phyloP scores from a whole-genome alignment of 2,797 vertebrate genomes.

The Melanogrammus aeglefinus region DNA sequence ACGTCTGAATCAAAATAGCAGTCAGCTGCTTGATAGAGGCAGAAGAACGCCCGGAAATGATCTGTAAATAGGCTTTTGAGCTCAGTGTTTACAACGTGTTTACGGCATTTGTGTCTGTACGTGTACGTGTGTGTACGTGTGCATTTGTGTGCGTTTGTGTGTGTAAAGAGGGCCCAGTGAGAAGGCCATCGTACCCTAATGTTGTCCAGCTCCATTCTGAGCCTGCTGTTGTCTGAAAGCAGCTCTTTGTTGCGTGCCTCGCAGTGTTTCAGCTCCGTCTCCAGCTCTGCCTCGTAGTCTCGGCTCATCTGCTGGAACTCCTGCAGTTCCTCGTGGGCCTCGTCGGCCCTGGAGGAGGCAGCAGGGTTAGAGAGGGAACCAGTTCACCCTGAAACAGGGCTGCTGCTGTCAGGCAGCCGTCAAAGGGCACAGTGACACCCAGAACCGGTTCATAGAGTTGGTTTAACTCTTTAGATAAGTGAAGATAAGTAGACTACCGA shows the following conservation, averaged over 20 bases:
- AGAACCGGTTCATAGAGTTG: background rate
- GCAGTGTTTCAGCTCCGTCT: slow-evolving; percentile 87
- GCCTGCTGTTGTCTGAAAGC: slow-evolving; percentile 82
- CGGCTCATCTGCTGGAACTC: slow-evolving; percentile 97
- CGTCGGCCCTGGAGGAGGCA: slow-evolving; percentile 77
- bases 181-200: slow-evolving; percentile 77
- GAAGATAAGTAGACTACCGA: too few species aligned
- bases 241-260: slow-evolving; percentile 90
- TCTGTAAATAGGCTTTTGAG: slow-evolving; percentile 29
- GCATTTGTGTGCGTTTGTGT: background rate
- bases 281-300: slow-evolving; percentile 95
- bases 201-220: slow-evolving; percentile 85
- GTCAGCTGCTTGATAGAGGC: slow-evolving; percentile 51
- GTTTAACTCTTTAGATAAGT: too few species aligned
- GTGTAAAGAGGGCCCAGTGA: background rate
- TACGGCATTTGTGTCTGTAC: background rate
- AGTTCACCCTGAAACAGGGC: background rate
- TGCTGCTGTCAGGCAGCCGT: background rate
- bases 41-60: slow-evolving; percentile 14
- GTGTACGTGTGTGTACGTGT: background rate
- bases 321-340: slow-evolving; percentile 84
- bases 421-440: background rate
- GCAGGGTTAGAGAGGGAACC: background rate
- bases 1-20: slow-evolving; percentile 47
- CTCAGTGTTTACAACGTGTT: slow-evolving; percentile 4